Evolutionary conservation across 2,888 invertebrate genomes (phyloP), one percentile per base, ranked within the genome.

Genomic region (Pharmacophagus antenor): DNA sequence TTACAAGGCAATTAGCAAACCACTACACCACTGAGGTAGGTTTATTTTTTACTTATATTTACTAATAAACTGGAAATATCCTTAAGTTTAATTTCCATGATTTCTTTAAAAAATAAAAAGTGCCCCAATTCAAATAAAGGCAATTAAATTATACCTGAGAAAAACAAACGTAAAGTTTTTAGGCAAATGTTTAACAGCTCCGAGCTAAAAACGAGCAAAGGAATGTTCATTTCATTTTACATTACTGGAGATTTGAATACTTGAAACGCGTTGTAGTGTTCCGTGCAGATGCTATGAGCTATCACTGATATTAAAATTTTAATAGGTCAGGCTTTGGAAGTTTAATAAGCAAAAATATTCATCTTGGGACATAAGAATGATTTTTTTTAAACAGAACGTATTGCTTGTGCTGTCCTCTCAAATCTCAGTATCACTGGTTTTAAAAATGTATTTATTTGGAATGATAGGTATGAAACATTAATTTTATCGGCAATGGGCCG

Each of bases 251-350:
- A 21, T 57, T 57, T 51, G 44, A 44, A 31, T 44, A 27, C 15
- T 27, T 42, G 20, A 41, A 44, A 27, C 50, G 31, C 27, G 17
- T 27, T 51, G 57, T 31, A 21, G 27, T 51, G 20, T 44, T 51
- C 51, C 20, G 25, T 17, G 27, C 50, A 57, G 44, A 57, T 51
- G 57, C 51, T 57, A 44, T 27, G 50, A 57, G 57, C 51, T 57
- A 25, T 51, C 27, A 51, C 27, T 50, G 22, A 27, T 51, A 46
- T 44, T 57, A 57, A 57, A 57, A 51, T 44, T 57, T 51, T 27
- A 51, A 50, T 57, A 51, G 44, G 42, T 51, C 44, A 23, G n/a
- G 8, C 18, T 44, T 3, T 20, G 18, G 4, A 5, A 44, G n/a
- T 44, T 44, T 44, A 44, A n/a, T 44, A n/a, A 18, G 42, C 42